Base-by-base conservation (phyloP, 2,797 vertebrate genomes). In the Odontamblyopus rebecca region DNA sequence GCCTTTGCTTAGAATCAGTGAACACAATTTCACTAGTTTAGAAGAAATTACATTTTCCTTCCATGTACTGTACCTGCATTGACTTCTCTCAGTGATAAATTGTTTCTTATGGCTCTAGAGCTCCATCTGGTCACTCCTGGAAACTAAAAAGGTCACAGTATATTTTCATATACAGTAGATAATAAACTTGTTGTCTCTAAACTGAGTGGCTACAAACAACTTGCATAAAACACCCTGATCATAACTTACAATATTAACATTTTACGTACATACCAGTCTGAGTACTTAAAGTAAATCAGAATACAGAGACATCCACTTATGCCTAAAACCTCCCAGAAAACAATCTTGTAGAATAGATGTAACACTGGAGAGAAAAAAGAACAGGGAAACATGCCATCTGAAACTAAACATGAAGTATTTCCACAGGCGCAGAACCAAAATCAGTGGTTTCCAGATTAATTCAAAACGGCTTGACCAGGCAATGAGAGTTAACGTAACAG, bases 361-460 rank as follows among this genome's bases (percentile, higher is more conserved):
- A 71, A 79, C 65, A 68, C 29, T 74, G 70, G 69, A 77, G 69
- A 75, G 71, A 66, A 66, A 64, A 69, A 80, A 72, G 81, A 81
- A 84, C 69, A 68, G 57, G 81, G 69, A 79, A 67, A 81, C 89
- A 83, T 88, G 90, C 85, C 79, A 68, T 82, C 77, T 85, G 77
- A 83, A 69, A 63, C 41, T 75, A 54, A 79, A 82, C 53, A 73
- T 27, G 67, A 76, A 78, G 74, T 19, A 81, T 41, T 73, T 13
- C 69, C 86, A 89, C 90, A 93, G 89, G 88, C 88, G 92, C 88
- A 67, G 76, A 91, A 91, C 85, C 86, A 75, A 88, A 88, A 91
- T 60, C 84, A 80, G 81, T 78, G 79, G 81, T 84, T 82, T 83
- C 82, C 82, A 74, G 84, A 87, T 90, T 92, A 84, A 89, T 83